Base-by-base conservation (phyloP, 2,888 invertebrate genomes). In the Andrena bicolor region DNA sequence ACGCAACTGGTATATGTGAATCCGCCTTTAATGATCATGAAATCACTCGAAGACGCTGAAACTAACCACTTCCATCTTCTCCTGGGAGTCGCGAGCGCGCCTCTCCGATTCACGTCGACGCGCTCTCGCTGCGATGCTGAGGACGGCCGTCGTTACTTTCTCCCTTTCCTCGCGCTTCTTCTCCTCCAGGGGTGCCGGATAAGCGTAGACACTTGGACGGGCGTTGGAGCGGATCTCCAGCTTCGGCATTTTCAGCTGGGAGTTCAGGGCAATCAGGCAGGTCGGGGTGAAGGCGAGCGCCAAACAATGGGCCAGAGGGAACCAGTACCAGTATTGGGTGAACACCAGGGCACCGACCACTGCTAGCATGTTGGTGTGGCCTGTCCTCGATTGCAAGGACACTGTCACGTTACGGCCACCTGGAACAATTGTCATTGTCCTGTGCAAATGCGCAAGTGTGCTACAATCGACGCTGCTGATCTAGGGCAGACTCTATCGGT, bases 281-380 rank as follows among this genome's bases (percentile, higher is more conserved):
- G 99, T 99, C 1, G 99, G 99, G 0, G 98, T 98, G 93, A 99
- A 99, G 5, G 99, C 98, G 82, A 99, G 95, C 0, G 99, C 98
- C 74, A 99, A 95, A 91, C 99, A 99, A 94, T 99, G 99, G 0
- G 99, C 97, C 87, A 99, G 95, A 0, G 99, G 99, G 96, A 99
- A 99, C 99, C 99, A 99, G 94, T 99, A 99, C 99, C 99, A 99
- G 94, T 99, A 99, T 94, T 99, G 99, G 0, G 99, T 98, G 94
- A 99, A 99, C 0, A 99, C 98, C 73, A 99, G 95, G 95, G 99
- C 97, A 32, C 99, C 99, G 2, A 99, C 99, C 1, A 99, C 99
- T 0, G 99, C 99, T 83, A 98, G 95, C 96, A 99, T 97, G 94
- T 99, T 99, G 87, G 98, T 99, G 94, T 99, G 99, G 0, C 99